Conservation (phyloP, 2,797 vertebrate species). For the Sebastes hopkinsi region DNA sequence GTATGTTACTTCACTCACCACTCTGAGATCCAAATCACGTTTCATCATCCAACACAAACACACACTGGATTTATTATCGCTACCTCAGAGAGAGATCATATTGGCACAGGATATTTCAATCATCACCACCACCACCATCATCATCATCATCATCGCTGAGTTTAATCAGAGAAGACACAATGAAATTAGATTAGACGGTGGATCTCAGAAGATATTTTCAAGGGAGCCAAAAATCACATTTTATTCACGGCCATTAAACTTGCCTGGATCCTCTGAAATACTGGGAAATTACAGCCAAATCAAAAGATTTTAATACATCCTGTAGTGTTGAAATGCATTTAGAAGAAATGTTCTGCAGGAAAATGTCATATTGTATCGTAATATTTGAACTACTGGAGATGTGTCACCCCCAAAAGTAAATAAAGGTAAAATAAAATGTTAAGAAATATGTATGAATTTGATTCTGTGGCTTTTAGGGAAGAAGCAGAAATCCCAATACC, state of each 20-base stretch:
- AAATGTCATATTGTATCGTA: background rate
- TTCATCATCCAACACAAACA: constrained; percentile 51
- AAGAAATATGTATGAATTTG: background rate
- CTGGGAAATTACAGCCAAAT: constrained; percentile 4
- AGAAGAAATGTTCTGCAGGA: background rate
- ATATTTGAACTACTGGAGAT: background rate
- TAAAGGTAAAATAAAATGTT: background rate
- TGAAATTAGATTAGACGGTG: constrained; percentile 26
- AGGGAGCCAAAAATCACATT: constrained; percentile 1
- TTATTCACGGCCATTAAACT: constrained; percentile 8
- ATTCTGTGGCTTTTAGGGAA: background rate
- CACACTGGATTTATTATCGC: constrained; percentile 24
- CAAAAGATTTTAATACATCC: background rate
- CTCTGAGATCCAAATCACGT: background rate
- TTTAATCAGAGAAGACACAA: constrained; percentile 36
- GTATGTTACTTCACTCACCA: background rate
- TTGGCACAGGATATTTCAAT: constrained; percentile 23
- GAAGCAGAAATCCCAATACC: background rate
- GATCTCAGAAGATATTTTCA: background rate
- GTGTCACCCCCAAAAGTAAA: background rate
- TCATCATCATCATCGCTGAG: background rate
- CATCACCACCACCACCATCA: background rate
- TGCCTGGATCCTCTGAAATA: background rate
- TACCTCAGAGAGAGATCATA: constrained; percentile 9
- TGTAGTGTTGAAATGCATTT: constrained; percentile 1